A percentile compares a stretch with the other conserved stretches of the same genome.
Evolutionary conservation across 2,888 invertebrate species (phyloP).

Genomic region (Heterodera filipjevi): DNA sequence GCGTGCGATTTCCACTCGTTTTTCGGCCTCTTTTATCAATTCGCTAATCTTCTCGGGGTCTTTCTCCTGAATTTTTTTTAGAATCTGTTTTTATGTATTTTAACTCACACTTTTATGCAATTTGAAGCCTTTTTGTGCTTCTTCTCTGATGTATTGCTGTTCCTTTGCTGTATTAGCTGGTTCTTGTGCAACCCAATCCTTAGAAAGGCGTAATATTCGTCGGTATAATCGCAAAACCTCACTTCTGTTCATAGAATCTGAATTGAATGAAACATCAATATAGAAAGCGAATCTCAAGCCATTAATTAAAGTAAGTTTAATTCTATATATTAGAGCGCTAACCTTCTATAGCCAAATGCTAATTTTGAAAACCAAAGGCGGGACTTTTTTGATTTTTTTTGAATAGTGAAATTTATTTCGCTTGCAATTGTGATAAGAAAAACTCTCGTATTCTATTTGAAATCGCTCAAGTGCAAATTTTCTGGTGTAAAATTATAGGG

Average conservation of each 20-base stretch:
- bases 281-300: too few species aligned
- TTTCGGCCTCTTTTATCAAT: slow-evolving; percentile 49
- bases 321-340: too few species aligned
- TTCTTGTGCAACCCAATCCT: slow-evolving; percentile 20
- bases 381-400: too few species aligned
- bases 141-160: slow-evolving; percentile 17
- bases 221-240: slow-evolving; percentile 22
- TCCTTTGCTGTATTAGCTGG: slow-evolving; percentile 2
- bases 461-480: too few species aligned
- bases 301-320: too few species aligned
- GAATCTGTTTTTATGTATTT: not conserved
- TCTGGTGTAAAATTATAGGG: too few species aligned
- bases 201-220: slow-evolving; percentile 28
- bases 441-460: too few species aligned
- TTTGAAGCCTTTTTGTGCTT: slow-evolving; percentile 14
- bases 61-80: slow-evolving; percentile 39
- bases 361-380: too few species aligned
- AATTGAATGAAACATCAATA: too few species aligned
- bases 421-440: too few species aligned
- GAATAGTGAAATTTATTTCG: too few species aligned
- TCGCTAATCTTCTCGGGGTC: slow-evolving; percentile 49
- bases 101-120: not conserved
- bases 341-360: too few species aligned
- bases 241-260: not conserved
- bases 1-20: slow-evolving; percentile 52